Evolutionary conservation across 2,797 vertebrate species (phyloP), one percentile per base, ranked within the genome.

Genomic region (Sorex maritimensis): DNA sequence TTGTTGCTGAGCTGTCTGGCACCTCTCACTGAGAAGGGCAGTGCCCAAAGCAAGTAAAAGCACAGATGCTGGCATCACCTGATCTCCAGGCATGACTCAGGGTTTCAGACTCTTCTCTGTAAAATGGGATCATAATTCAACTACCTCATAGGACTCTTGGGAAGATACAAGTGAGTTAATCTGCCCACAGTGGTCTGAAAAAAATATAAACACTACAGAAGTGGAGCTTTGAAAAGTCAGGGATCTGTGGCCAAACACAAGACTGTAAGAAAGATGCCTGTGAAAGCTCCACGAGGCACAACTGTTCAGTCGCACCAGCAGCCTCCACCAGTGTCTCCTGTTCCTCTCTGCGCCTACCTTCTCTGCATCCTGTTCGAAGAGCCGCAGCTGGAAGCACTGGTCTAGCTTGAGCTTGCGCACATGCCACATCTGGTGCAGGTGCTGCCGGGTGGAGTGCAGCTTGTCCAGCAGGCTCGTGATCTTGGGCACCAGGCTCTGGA

Each of bases 361-460:
- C 97, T 99, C 99, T 0, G 99, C 99, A 30, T 99, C 99, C 97
- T 99, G 99, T 89, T 99, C 99, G 7, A 99, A 99, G 71, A 99
- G 99, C 24, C 99, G 98, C 46, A 99, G 98, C 97, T 99, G 99
- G 96, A 99, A 99, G 95, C 99, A 99, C 98, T 99, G 99, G 97
- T 99, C 99, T 94, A 99, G 97, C 97, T 99, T 99, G 96, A 99
- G 97, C 96, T 99, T 99, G 94, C 99, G 98, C 72, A 99, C 98
- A 0, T 99, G 99, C 99, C 99, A 99, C 98, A 99, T 99, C 98
- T 99, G 99, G 96, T 99, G 99, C 91, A 99, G 98, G 88, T 99
- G 99, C 71, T 99, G 99, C 88, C 99, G 98, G 0, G 99, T 99
- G 46, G 99, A 99, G 97, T 99, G 99, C 82, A 99, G 98, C 96